These are phyloP conservation scores for Cephus pygmeus DNA, from an alignment of 2,888 invertebrate species.

Conservation along the genomic window DNA sequence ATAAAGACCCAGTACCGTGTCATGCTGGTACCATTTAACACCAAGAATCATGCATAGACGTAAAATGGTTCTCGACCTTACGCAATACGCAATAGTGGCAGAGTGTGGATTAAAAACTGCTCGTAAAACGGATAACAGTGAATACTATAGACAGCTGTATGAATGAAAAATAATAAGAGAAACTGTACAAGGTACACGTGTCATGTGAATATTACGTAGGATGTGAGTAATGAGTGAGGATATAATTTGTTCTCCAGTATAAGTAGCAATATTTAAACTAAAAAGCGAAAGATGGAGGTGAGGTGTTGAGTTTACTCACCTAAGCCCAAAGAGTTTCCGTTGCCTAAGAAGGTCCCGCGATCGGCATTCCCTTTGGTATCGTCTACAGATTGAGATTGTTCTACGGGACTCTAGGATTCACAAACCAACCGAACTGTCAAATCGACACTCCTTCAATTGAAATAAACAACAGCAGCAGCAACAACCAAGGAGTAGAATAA, in stretches of 20 bases:
- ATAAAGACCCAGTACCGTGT: background rate
- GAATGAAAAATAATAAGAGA: background rate
- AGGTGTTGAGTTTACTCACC: constrained; percentile 57
- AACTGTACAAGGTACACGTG: background rate
- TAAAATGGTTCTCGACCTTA: constrained; percentile 10
- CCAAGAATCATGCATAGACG: constrained; percentile 4
- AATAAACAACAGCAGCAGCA: constrained; percentile 18
- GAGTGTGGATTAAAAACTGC: constrained; percentile 52
- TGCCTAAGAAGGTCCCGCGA: constrained; percentile 59
- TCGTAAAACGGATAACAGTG: constrained; percentile 42
- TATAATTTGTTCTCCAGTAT: background rate
- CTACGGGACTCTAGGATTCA: constrained; percentile 62
- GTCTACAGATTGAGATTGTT: constrained; percentile 62
- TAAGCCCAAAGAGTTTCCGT: constrained; percentile 61
- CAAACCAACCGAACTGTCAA: constrained; percentile 59
- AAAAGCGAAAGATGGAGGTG: background rate
- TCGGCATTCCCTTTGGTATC: constrained; percentile 59
- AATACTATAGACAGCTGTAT: background rate
- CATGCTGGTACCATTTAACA: background rate
- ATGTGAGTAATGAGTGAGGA: background rate
- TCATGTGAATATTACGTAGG: background rate
- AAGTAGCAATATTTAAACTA: background rate
- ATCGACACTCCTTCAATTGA: constrained; percentile 58
- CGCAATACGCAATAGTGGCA: constrained; percentile 11
- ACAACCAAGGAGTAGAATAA: constrained; percentile 38